Evolutionary conservation across 2,888 invertebrate genomes (phyloP).

Genomic region (Caenorhabditis plicata): DNA sequence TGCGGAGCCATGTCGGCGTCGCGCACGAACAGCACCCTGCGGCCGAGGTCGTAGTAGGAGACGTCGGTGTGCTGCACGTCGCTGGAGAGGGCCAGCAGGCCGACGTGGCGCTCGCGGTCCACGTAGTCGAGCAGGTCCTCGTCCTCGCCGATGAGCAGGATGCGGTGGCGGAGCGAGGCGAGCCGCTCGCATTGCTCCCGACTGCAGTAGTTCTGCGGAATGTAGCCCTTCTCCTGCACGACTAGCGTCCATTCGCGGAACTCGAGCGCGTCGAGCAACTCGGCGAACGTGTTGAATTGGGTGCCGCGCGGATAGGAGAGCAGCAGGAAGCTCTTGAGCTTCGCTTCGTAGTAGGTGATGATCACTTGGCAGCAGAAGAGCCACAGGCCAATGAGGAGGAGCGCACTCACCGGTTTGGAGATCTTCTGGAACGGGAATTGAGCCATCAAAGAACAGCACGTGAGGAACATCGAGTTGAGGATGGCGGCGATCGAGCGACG

Average conservation of each 20-base stretch:
- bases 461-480: conserved; percentile 21
- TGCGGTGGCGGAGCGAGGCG: conserved; percentile 2
- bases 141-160: conserved; percentile 13
- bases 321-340: conserved; percentile 37
- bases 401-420: conserved; percentile 24
- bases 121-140: conserved; percentile 21
- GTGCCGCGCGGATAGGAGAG: conserved; percentile 37
- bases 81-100: conserved; percentile 25
- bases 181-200: conserved; percentile 28
- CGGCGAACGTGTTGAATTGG: conserved; percentile 35
- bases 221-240: conserved; percentile 36
- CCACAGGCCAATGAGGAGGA: conserved; percentile 22
- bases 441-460: conserved; percentile 12
- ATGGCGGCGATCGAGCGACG: conserved; percentile 5
- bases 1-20: conserved; percentile 33
- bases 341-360: conserved; percentile 34
- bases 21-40: conserved; percentile 32
- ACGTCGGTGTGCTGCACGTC: conserved; percentile 26
- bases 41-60: conserved; percentile 16
- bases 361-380: conserved; percentile 27
- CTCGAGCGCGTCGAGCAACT: conserved; percentile 31
- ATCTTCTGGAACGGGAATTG: conserved; percentile 28
- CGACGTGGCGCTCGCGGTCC: conserved; percentile 19
- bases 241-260: conserved; percentile 36
- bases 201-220: conserved; percentile 30